phyloP scores from a whole-genome alignment of 1,140 invertebrate species.

The Phenacoccus solenopsis region DNA sequence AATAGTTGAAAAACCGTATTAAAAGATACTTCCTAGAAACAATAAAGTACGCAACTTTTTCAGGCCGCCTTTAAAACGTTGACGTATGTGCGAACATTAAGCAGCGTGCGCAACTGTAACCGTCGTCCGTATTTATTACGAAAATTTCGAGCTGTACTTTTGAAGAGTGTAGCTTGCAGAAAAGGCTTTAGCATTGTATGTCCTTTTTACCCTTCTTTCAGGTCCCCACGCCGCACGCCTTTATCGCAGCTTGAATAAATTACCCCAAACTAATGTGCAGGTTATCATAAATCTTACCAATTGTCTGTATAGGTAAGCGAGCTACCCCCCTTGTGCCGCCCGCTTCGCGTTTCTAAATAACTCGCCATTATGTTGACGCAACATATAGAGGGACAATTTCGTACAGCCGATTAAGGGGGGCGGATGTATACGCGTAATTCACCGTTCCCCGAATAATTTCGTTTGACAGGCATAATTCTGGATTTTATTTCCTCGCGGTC shows the following conservation, averaged over 20 bases:
- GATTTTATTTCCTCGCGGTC: not conserved
- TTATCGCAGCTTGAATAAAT: conserved; percentile 2
- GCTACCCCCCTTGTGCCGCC: not conserved
- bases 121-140: not conserved
- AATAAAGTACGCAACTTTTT: not conserved
- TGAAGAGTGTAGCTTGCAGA: not conserved
- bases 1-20: not conserved
- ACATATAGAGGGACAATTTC: not conserved
- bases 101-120: not conserved
- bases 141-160: not conserved
- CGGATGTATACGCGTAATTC: not conserved
- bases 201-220: not conserved
- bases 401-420: not conserved
- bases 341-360: not conserved
- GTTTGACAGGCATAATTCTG: not conserved
- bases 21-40: conserved; percentile 2
- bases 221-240: not conserved
- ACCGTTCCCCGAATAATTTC: not conserved
- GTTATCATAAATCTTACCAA: conserved; percentile 3
- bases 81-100: conserved; percentile 1
- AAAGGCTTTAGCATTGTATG: not conserved
- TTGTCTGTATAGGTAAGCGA: conserved; percentile 1
- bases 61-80: not conserved
- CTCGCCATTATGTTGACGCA: not conserved
- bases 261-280: not conserved